A percentile compares a stretch with the other conserved stretches of the same genome.
These are phyloP conservation scores for Anastrepha ludens DNA, from an alignment of 1,140 invertebrate genomes.

Conservation along the genomic window DNA sequence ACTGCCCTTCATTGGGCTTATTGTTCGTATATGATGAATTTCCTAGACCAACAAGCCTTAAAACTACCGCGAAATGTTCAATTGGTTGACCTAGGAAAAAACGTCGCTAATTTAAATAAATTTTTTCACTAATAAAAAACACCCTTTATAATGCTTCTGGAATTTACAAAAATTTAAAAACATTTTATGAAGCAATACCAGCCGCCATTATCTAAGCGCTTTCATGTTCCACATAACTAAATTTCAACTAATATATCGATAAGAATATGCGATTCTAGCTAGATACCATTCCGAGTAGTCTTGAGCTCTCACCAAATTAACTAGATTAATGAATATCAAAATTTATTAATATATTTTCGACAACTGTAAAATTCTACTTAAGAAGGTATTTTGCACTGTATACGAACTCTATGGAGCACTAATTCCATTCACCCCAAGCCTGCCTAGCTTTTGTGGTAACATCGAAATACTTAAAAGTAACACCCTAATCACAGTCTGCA, in stretches of 20 bases:
- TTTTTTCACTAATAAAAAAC: no score
- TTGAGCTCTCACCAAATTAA: neutral
- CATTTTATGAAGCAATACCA: no score
- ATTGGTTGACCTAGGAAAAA: no score
- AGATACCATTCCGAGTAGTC: neutral
- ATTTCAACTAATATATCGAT: neutral
- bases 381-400: neutral
- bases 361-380: neutral
- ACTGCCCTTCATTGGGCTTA: no score
- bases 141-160: no score
- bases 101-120: no score
- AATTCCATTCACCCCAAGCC: neutral
- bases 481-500: neutral
- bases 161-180: no score
- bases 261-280: neutral
- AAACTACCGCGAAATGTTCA: no score
- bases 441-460: neutral
- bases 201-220: no score
- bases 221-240: no score
- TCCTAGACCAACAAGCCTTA: no score
- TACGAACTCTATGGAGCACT: neutral
- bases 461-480: neutral
- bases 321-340: neutral
- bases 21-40: no score
- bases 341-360: neutral